phyloP scores from a whole-genome alignment of 2,113 vertebrate genomes.

The Pyxicephalus adspersus region DNA sequence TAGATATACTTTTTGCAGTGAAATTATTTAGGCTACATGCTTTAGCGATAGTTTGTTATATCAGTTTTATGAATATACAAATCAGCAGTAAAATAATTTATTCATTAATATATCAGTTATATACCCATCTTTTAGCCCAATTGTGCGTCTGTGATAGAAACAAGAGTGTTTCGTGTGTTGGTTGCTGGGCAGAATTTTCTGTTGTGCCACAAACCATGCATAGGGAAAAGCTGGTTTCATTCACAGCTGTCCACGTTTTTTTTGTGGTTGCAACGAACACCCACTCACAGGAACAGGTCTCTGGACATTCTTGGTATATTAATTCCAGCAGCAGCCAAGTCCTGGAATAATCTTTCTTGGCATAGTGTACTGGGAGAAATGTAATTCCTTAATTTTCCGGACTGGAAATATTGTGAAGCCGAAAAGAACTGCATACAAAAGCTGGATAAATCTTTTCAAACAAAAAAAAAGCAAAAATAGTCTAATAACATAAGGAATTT shows the following conservation, averaged over 20 bases:
- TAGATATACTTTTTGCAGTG: too few species aligned
- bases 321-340: slow-evolving; percentile 4
- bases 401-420: slow-evolving; percentile 10
- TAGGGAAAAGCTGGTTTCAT: slow-evolving; percentile 33
- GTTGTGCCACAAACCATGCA: slow-evolving; percentile 28
- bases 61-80: background rate
- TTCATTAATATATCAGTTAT: too few species aligned
- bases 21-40: too few species aligned
- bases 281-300: slow-evolving; percentile 25
- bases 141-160: background rate
- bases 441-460: background rate
- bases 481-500: too few species aligned
- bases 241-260: slow-evolving; percentile 25
- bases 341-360: slow-evolving; percentile 24
- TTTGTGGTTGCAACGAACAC: slow-evolving; percentile 20
- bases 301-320: slow-evolving; percentile 30
- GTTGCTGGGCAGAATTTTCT: slow-evolving; percentile 4
- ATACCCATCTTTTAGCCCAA: background rate
- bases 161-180: background rate
- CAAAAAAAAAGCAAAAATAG: background rate
- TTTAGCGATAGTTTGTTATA: too few species aligned
- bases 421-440: background rate
- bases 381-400: background rate
- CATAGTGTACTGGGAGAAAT: slow-evolving; percentile 8
- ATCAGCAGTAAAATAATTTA: background rate